phyloP scores from a whole-genome alignment of 2,888 invertebrate genomes.

The Metellina segmentata region DNA sequence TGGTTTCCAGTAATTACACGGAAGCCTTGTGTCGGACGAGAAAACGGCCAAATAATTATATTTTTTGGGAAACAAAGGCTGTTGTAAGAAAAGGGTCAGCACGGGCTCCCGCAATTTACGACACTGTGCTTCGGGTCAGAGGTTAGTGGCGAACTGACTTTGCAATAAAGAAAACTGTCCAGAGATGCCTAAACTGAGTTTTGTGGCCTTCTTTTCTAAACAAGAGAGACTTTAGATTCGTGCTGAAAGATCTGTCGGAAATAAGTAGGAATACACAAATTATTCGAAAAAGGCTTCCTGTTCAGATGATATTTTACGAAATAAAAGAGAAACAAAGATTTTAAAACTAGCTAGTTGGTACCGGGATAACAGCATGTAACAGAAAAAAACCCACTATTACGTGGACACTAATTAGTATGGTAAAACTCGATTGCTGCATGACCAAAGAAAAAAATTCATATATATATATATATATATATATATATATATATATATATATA shows the following conservation, averaged over 20 bases:
- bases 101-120: constrained; percentile 37
- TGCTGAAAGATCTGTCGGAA: not conserved
- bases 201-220: not conserved
- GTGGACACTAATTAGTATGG: too few species aligned
- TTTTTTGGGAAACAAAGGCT: constrained; percentile 44
- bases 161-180: constrained; percentile 27
- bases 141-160: constrained; percentile 26
- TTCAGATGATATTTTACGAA: too few species aligned
- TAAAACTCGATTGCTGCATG: too few species aligned
- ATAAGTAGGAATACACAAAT: not conserved
- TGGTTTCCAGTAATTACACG: constrained; percentile 28
- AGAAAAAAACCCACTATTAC: too few species aligned
- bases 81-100: constrained; percentile 42
- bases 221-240: not conserved
- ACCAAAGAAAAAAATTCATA: too few species aligned
- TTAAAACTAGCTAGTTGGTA: too few species aligned
- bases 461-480: too few species aligned
- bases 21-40: constrained; percentile 25
- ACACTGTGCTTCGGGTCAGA: constrained; percentile 6
- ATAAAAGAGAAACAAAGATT: too few species aligned
- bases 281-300: too few species aligned
- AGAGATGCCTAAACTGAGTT: not conserved
- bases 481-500: too few species aligned
- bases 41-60: constrained; percentile 32
- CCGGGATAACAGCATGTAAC: too few species aligned